A percentile compares a stretch with the other conserved stretches of the same genome.
Evolutionary conservation across 2,797 vertebrate species (phyloP).

Genomic region (Hypotaenidia philippensis): DNA sequence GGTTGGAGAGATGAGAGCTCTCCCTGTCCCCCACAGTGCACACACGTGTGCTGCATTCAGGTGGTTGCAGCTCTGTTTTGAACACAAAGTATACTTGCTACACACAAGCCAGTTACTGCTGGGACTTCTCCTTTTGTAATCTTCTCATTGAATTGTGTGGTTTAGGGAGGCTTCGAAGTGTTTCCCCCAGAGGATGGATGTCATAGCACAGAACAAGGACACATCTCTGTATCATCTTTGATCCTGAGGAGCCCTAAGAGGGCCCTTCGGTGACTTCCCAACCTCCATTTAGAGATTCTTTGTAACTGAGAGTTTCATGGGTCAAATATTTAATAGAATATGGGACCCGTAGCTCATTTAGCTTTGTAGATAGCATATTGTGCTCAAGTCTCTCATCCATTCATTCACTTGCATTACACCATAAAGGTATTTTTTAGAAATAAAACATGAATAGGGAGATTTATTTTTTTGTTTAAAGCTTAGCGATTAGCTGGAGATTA

Average conservation of each 20-base stretch:
- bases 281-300: neutral
- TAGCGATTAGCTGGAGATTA: constrained; percentile 58
- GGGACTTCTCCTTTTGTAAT: neutral
- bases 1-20: neutral
- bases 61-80: neutral
- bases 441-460: constrained; percentile 57
- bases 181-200: neutral
- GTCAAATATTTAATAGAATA: constrained; percentile 35
- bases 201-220: neutral
- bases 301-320: constrained; percentile 2
- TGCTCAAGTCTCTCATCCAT: constrained; percentile 32
- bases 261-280: neutral
- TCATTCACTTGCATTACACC: constrained; percentile 39
- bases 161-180: neutral
- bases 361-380: neutral
- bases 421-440: constrained; percentile 59
- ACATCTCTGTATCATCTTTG: neutral
- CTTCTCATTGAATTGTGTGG: neutral
- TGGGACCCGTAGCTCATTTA: neutral
- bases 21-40: neutral
- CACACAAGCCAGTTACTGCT: neutral
- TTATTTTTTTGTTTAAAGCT: neutral
- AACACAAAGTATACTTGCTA: neutral
- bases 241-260: neutral
- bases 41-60: rapidly evolving